Base-by-base conservation (phyloP, 2,113 vertebrate genomes). In the Callaeas wilsoni region DNA sequence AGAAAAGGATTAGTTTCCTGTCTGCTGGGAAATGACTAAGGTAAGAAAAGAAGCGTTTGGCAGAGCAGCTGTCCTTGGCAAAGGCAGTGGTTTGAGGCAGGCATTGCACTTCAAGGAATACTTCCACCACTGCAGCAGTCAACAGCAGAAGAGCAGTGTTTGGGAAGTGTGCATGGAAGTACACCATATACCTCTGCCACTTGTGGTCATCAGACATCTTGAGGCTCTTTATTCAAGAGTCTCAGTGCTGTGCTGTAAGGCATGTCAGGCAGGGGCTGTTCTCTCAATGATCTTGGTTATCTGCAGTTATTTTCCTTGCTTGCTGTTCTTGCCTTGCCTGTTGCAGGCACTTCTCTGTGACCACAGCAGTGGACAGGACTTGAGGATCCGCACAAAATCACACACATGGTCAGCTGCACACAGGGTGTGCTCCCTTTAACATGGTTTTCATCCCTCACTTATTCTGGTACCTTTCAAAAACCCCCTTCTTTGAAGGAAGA, bases 1-100 rank as follows among this genome's bases (percentile, higher is more conserved):
- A 74, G 50, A 83, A 93, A 93, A 84, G 22, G 33, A 88, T 77
- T 84, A n/a, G 42, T 77, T 91, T 91, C 62, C 73, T 80, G 67
- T 92, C 82, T 90, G 50, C 60, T 44, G 27, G 67, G 59, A 91
- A 94, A 71, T 84, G 39, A 93, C 71, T 70, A 52, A 90, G 42
- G 42, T 50, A 46, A 27, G 79, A 69, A 62, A 82, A 77, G 60
- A 50, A 80, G 32, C 3, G 0, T 25, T 50, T 49, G 62, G 27
- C 16, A 27, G 25, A 68, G 75, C 76, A 90, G 46, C 17, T 76
- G 53, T 71, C 49, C 56, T 79, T 62, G 74, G 49, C 41, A 89
- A 71, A 74, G 69, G 26, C 70, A 76, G 57, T 42, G 53, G 18
- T 42, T 83, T 62, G 33, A 60, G 42, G 55, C 23, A 84, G 49